Conservation (phyloP, 1,140 invertebrate species). For the Zaprionus africanus region DNA sequence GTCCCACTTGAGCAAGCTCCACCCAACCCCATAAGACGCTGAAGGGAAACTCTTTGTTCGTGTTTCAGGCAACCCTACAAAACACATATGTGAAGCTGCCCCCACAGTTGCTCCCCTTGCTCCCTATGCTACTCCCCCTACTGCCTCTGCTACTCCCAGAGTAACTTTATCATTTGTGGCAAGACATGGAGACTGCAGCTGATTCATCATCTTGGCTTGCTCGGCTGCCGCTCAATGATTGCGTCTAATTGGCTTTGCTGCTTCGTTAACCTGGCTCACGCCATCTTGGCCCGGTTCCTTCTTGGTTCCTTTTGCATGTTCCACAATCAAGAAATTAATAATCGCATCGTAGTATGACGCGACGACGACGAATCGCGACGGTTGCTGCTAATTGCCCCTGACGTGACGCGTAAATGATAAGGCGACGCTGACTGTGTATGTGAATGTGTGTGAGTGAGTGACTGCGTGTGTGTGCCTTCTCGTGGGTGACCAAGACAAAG, state of each 20-base stretch:
- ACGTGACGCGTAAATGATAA: slow-evolving; percentile 79
- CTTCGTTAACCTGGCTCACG: slow-evolving; percentile 79
- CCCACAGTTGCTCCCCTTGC: neutral
- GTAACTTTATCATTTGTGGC: neutral
- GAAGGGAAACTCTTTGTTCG: slow-evolving; percentile 62
- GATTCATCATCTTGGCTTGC: slow-evolving; percentile 3
- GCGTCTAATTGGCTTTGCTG: slow-evolving; percentile 81
- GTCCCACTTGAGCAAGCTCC: slow-evolving; percentile 28
- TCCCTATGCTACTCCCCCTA: too few species aligned
- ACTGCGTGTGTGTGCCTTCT: slow-evolving; percentile 34
- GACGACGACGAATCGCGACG: slow-evolving; percentile 26
- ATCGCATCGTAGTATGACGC: slow-evolving; percentile 69
- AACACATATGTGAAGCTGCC: slow-evolving; percentile 12
- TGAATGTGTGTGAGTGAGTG: slow-evolving; percentile 15
- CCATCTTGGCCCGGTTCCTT: slow-evolving; percentile 37
- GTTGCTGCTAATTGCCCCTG: slow-evolving; percentile 72
- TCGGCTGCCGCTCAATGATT: slow-evolving; percentile 60
- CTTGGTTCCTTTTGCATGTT: slow-evolving; percentile 42
- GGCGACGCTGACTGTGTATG: slow-evolving; percentile 23
- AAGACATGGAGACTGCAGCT: slow-evolving; percentile 1
- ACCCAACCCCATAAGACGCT: neutral
- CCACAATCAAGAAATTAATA: slow-evolving; percentile 79
- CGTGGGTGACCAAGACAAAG: slow-evolving; percentile 57
- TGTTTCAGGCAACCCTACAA: slow-evolving; percentile 3
- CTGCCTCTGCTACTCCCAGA: neutral